These are phyloP conservation scores for Prenolepis imparis DNA, from an alignment of 2,888 invertebrate species.

Conservation along the genomic window DNA sequence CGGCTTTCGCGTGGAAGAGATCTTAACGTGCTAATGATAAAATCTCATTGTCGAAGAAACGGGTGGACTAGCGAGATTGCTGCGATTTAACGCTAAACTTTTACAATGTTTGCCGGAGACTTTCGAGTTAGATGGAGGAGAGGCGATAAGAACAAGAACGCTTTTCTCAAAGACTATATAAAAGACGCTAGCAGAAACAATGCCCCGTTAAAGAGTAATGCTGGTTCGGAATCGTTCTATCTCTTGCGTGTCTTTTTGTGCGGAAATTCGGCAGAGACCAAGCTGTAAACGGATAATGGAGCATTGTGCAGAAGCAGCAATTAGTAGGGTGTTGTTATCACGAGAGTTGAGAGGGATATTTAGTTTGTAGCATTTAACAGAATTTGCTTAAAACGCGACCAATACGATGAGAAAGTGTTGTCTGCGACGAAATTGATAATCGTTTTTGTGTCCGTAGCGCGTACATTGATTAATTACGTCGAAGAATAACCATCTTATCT, in stretches of 20 bases:
- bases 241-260: slow-evolving; percentile 60
- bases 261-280: slow-evolving; percentile 53
- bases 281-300: slow-evolving; percentile 61
- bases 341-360: slow-evolving; percentile 16
- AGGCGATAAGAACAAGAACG: slow-evolving; percentile 41
- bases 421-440: slow-evolving; percentile 10
- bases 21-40: slow-evolving; percentile 44
- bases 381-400: slow-evolving; percentile 15
- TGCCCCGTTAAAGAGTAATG: slow-evolving; percentile 54
- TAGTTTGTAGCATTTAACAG: slow-evolving; percentile 49
- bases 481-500: not conserved
- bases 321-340: slow-evolving; percentile 44
- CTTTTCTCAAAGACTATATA: slow-evolving; percentile 14
- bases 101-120: slow-evolving; percentile 42
- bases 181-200: slow-evolving; percentile 44
- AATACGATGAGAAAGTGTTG: not conserved
- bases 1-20: slow-evolving; percentile 7
- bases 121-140: slow-evolving; percentile 2
- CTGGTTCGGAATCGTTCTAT: slow-evolving; percentile 41
- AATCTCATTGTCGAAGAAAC: slow-evolving; percentile 50
- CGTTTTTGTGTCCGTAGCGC: slow-evolving; percentile 4
- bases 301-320: slow-evolving; percentile 60
- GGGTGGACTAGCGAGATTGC: slow-evolving; percentile 22
- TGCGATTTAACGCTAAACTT: slow-evolving; percentile 46
- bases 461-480: slow-evolving; percentile 16